Percentiles rank a stretch among this genome's conserved stretches.
Conservation (phyloP, 2,113 vertebrate genomes). For the Ariopsis seemanni region DNA sequence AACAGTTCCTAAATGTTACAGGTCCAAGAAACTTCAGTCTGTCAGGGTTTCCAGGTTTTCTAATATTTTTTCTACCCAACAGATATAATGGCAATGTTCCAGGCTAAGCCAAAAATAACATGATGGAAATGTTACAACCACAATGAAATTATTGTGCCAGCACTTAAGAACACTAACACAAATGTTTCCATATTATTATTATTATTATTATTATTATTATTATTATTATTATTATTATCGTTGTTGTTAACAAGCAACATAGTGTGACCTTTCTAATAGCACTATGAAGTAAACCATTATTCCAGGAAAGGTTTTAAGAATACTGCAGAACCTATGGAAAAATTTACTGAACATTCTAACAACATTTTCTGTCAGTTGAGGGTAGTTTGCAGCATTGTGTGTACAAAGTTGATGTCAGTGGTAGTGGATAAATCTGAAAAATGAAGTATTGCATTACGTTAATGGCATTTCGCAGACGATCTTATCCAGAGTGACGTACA, state of each 20-base stretch:
- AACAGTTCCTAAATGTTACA: neutral
- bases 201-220: too few relatives aligned
- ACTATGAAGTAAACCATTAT: neutral
- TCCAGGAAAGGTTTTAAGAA: neutral
- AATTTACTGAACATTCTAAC: neutral
- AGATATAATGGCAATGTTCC: neutral
- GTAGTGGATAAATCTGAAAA: neutral
- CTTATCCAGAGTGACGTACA: too few relatives aligned
- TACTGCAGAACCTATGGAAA: neutral
- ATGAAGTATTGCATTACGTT: neutral
- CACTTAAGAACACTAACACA: neutral
- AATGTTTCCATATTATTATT: neutral
- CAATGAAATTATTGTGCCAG: neutral
- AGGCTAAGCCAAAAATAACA: neutral
- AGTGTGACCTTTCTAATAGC: neutral
- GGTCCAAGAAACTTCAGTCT: neutral
- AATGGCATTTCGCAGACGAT: too few relatives aligned
- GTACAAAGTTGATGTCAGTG: neutral
- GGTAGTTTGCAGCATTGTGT: neutral
- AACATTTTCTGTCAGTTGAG: neutral
- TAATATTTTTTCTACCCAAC: too few relatives aligned
- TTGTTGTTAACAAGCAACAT: neutral
- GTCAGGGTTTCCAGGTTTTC: neutral
- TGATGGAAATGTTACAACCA: neutral
- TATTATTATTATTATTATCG: too few relatives aligned